Percentiles rank a stretch among this genome's conserved stretches.
phyloP scores from a whole-genome alignment of 1,140 invertebrate genomes.

The Bombus consobrinus region DNA sequence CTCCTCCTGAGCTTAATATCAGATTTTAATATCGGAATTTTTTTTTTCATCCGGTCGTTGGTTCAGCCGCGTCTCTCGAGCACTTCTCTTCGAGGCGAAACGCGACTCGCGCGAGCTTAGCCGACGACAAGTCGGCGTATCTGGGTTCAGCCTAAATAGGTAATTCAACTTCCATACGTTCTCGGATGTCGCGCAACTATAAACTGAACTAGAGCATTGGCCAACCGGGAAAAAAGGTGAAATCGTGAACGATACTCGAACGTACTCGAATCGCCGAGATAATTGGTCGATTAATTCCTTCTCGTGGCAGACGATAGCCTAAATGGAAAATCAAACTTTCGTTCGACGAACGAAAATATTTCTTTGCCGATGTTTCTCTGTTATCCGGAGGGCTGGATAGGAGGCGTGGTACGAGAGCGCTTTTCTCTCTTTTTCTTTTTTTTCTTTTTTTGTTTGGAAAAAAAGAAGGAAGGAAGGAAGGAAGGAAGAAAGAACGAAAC shows the following conservation, averaged over 20 bases:
- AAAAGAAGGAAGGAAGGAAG: not conserved
- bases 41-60: not conserved
- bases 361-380: not conserved
- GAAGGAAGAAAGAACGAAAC: too few relatives aligned
- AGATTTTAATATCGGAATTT: conserved; percentile 33
- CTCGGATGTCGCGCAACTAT: not conserved
- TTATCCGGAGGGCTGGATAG: not conserved
- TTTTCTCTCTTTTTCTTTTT: too few relatives aligned
- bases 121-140: conserved; percentile 19
- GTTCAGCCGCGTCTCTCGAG: not conserved
- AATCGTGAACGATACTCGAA: not conserved
- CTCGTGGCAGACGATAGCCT: not conserved
- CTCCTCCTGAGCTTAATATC: conserved; percentile 1
- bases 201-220: not conserved
- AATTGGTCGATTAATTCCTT: conserved; percentile 1
- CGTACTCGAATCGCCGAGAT: not conserved
- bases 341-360: not conserved
- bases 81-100: not conserved
- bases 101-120: not conserved
- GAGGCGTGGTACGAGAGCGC: not conserved
- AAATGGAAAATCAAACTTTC: not conserved
- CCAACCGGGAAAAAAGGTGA: not conserved
- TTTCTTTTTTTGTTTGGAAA: too few relatives aligned
- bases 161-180: conserved; percentile 35
- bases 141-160: conserved; percentile 45